A percentile compares a stretch with the other conserved stretches of the same genome.
phyloP scores from a whole-genome alignment of 2,888 invertebrate species.

The Folsomia manolachei region DNA sequence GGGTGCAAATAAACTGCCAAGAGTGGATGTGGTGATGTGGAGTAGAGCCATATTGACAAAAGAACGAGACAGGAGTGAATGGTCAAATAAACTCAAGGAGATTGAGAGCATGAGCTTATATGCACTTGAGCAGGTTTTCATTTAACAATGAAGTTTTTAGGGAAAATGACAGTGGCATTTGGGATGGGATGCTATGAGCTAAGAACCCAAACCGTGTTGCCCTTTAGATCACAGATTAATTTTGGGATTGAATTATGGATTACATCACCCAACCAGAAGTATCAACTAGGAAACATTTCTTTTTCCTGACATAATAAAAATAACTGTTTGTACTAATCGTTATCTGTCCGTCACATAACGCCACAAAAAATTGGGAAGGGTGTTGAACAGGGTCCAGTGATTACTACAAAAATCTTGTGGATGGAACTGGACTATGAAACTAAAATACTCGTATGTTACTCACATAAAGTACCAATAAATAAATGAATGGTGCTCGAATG shows the following conservation, averaged over 20 bases:
- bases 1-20: no score
- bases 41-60: no score
- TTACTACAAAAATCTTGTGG: neutral
- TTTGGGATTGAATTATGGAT: constrained; percentile 10
- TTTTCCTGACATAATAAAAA: neutral
- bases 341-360: neutral
- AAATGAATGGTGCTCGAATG: neutral
- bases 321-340: neutral
- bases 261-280: neutral
- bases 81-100: constrained; percentile 14
- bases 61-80: no score
- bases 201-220: neutral
- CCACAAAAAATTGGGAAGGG: neutral
- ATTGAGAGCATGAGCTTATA: constrained; percentile 3
- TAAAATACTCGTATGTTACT: no score
- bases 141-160: neutral
- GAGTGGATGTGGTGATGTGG: no score
- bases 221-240: constrained; percentile 1
- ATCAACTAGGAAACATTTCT: neutral
- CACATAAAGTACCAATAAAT: no score
- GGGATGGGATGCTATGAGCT: neutral
- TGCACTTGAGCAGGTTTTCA: neutral
- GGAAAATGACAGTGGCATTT: neutral
- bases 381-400: neutral
- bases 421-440: no score